Evolutionary conservation across 2,113 vertebrate genomes (phyloP).

Genomic region (Periophthalmus modestus): DNA sequence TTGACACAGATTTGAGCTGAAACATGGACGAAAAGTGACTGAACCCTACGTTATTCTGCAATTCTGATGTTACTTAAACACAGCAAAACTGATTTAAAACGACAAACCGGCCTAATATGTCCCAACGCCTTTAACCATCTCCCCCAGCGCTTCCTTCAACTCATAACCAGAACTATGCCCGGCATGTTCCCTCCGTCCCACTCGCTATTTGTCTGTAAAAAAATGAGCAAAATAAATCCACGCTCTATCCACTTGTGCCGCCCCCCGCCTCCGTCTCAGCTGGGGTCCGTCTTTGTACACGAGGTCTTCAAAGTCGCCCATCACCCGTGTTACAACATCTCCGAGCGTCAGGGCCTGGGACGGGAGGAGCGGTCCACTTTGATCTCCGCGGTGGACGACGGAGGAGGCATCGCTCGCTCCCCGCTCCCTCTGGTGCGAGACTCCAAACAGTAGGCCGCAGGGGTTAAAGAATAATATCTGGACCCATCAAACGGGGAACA

Average conservation of each 20-base stretch:
- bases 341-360: slow-evolving; percentile 65
- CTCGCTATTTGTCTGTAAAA: slow-evolving; percentile 80
- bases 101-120: slow-evolving; percentile 39
- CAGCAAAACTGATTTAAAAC: not conserved
- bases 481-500: slow-evolving; percentile 82
- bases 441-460: slow-evolving; percentile 79
- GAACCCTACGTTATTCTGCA: not conserved
- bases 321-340: slow-evolving; percentile 71
- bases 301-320: slow-evolving; percentile 77
- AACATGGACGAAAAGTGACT: too few relatives aligned
- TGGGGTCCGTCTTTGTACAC: slow-evolving; percentile 75
- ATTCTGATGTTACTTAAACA: not conserved
- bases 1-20: too few relatives aligned
- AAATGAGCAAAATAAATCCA: slow-evolving; percentile 71
- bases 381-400: slow-evolving; percentile 74
- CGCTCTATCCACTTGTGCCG: slow-evolving; percentile 60
- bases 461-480: slow-evolving; percentile 80
- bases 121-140: slow-evolving; percentile 56
- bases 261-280: slow-evolving; percentile 72
- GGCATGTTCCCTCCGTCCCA: slow-evolving; percentile 70
- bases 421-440: slow-evolving; percentile 74
- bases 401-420: slow-evolving; percentile 70
- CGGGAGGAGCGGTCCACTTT: slow-evolving; percentile 74
- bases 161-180: slow-evolving; percentile 71
- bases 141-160: slow-evolving; percentile 53